phyloP scores from a whole-genome alignment of 2,888 invertebrate species.

The Lasius fuliginosus region DNA sequence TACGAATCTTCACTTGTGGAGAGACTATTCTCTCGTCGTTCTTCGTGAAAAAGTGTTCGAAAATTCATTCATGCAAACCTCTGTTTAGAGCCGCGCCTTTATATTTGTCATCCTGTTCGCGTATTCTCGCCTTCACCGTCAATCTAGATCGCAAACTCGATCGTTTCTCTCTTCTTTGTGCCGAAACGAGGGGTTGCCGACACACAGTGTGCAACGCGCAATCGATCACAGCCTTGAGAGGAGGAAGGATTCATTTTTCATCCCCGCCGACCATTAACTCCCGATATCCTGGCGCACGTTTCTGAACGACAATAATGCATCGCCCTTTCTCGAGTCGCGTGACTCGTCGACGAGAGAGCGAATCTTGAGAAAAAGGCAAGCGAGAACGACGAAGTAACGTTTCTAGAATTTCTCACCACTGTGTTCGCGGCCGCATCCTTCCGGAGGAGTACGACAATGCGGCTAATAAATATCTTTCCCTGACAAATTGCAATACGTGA shows the following conservation, averaged over 20 bases:
- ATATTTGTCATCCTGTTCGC: background rate
- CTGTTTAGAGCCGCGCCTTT: conserved; percentile 10
- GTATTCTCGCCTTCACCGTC: conserved; percentile 13
- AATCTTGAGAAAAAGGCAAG: conserved; percentile 1
- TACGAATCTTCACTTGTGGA: background rate
- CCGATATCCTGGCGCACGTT: conserved; percentile 39
- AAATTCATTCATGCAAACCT: conserved; percentile 12
- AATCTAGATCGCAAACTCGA: conserved; percentile 32
- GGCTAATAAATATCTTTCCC: conserved; percentile 21
- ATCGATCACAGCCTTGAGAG: conserved; percentile 43
- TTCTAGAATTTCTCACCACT: conserved; percentile 23
- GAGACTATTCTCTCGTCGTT: background rate
- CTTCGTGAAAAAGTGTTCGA: background rate
- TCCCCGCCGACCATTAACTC: conserved; percentile 36
- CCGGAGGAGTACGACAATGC: background rate
- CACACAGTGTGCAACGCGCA: conserved; percentile 5
- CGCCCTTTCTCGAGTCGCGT: conserved; percentile 15
- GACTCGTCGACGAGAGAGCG: background rate
- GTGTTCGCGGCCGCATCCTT: background rate
- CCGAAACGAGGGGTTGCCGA: conserved; percentile 1
- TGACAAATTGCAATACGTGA: conserved; percentile 24
- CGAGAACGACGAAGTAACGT: background rate
- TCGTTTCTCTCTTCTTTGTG: conserved; percentile 50
- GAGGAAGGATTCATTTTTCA: conserved; percentile 52
- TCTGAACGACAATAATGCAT: conserved; percentile 43